Evolutionary conservation across 2,888 invertebrate genomes (phyloP).

Genomic region (Yponomeuta plumbellus): DNA sequence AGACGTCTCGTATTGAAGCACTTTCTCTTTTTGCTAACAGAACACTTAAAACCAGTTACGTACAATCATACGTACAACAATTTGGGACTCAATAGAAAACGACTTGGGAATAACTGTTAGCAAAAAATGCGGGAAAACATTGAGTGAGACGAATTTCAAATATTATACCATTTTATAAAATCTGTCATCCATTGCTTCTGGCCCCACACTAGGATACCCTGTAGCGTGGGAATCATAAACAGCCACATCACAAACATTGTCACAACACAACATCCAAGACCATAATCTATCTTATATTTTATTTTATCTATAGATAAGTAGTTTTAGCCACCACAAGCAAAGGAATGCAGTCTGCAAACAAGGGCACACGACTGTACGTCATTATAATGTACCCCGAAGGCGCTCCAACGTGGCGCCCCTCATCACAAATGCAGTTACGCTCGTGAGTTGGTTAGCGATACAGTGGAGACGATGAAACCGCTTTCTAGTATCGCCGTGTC

Average conservation of each 20-base stretch:
- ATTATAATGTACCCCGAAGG: conserved; percentile 1
- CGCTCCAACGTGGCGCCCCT: neutral
- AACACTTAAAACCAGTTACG: neutral
- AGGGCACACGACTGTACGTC: conserved; percentile 2
- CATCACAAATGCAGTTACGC: neutral
- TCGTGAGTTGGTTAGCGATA: neutral
- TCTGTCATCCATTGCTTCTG: too few relatives aligned
- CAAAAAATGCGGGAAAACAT: neutral
- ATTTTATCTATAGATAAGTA: neutral
- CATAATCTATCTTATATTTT: too few relatives aligned
- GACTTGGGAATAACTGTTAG: neutral
- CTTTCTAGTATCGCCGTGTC: neutral
- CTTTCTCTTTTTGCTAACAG: neutral
- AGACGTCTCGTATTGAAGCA: neutral
- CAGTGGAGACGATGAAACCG: neutral
- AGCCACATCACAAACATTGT: too few relatives aligned
- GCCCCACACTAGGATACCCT: too few relatives aligned
- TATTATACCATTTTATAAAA: neutral
- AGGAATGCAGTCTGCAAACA: conserved; percentile 5
- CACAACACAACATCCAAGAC: too few relatives aligned
- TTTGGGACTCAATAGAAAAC: neutral
- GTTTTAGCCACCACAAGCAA: neutral
- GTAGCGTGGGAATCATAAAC: too few relatives aligned
- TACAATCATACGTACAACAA: too few relatives aligned
- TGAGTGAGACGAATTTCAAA: neutral